Percentiles rank a stretch among this genome's conserved stretches.
These are phyloP conservation scores for Anthonomus grandis DNA, from an alignment of 1,140 invertebrate species.

Conservation along the genomic window DNA sequence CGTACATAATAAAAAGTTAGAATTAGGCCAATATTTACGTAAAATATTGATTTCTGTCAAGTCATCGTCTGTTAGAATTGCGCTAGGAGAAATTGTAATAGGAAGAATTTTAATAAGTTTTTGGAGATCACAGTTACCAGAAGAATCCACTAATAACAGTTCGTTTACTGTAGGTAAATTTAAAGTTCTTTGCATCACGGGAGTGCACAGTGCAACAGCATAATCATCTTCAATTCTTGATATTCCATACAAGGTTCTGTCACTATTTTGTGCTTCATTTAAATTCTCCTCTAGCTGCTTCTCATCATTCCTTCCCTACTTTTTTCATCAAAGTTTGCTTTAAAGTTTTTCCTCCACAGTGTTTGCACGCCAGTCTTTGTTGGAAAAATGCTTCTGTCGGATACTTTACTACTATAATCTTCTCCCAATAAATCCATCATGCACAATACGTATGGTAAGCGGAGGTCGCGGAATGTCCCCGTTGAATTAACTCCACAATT, in stretches of 20 bases:
- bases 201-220: too few species aligned
- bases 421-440: slow-evolving; percentile 6
- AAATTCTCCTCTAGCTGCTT: slow-evolving; percentile 4
- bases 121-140: slow-evolving; percentile 1
- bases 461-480: slow-evolving; percentile 2
- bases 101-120: too few species aligned
- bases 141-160: slow-evolving; percentile 4
- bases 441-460: slow-evolving; percentile 11
- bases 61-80: too few species aligned
- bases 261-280: background rate
- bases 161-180: too few species aligned
- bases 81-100: slow-evolving; percentile 3
- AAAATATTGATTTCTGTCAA: too few species aligned
- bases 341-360: slow-evolving; percentile 8
- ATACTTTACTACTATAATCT: slow-evolving; percentile 11
- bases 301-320: background rate
- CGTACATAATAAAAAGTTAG: background rate
- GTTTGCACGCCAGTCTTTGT: slow-evolving; percentile 5
- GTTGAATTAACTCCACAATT: slow-evolving; percentile 9
- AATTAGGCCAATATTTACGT: too few species aligned
- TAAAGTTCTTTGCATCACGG: too few species aligned
- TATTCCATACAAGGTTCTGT: too few species aligned
- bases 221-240: too few species aligned
- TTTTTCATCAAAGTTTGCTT: slow-evolving; percentile 4
- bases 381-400: slow-evolving; percentile 10